These are phyloP conservation scores for Amphimedon queenslandica DNA, from an alignment of 37 sponge, comb jelly and placozoan genomes.

Conservation along the genomic window DNA sequence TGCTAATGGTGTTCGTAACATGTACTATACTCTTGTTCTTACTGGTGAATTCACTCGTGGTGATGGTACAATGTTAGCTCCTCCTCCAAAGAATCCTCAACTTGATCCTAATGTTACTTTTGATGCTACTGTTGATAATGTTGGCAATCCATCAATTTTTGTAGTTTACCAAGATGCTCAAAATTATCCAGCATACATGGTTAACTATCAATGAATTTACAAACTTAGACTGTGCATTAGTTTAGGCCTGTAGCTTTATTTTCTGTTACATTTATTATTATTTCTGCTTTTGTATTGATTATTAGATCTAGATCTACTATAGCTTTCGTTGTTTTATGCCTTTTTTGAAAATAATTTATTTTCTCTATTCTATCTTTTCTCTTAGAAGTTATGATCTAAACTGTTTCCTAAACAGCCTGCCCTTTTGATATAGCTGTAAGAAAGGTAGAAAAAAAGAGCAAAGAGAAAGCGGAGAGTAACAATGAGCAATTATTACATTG, in stretches of 20 bases:
- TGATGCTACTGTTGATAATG: slow-evolving; percentile 32
- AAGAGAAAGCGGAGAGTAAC: too few relatives aligned
- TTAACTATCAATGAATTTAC: slow-evolving; percentile 5
- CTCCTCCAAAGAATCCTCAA: slow-evolving; percentile 34
- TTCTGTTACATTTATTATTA: not conserved
- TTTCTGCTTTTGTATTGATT: not conserved
- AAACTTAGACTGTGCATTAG: not conserved
- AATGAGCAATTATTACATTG: too few relatives aligned
- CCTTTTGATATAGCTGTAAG: too few relatives aligned
- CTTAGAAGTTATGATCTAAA: too few relatives aligned
- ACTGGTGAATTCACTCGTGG: slow-evolving; percentile 34
- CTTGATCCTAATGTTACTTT: slow-evolving; percentile 16
- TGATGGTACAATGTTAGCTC: not conserved
- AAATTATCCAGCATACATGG: slow-evolving; percentile 33
- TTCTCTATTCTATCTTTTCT: too few relatives aligned
- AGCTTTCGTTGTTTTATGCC: too few relatives aligned
- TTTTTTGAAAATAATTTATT: too few relatives aligned
- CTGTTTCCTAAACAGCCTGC: too few relatives aligned
- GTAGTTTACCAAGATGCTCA: slow-evolving; percentile 35
- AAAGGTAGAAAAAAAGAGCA: too few relatives aligned
- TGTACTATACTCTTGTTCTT: slow-evolving; percentile 35
- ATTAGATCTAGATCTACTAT: too few relatives aligned
- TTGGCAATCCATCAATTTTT: slow-evolving; percentile 23
- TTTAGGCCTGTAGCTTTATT: not conserved
- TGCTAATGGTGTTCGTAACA: slow-evolving; percentile 17